A percentile compares a stretch with the other conserved stretches of the same genome.
Conservation (phyloP, 2,888 invertebrate species). For the Acanthococcus lagerstroemiae region DNA sequence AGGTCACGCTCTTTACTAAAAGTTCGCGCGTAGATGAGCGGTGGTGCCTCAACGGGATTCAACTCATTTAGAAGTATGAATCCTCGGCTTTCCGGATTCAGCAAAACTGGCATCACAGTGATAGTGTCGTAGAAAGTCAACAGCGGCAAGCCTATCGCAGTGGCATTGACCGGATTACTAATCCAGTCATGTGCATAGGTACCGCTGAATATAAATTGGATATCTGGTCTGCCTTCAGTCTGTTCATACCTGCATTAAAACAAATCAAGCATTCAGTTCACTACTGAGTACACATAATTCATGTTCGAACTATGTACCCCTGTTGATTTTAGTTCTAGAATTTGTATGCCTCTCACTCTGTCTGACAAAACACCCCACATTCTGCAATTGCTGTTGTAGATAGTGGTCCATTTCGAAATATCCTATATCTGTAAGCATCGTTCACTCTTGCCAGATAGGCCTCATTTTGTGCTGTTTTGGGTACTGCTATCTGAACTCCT, state of each 20-base stretch:
- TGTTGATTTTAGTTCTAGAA: too few species aligned
- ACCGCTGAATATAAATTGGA: conserved; percentile 56
- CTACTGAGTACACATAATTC: too few species aligned
- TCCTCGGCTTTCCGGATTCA: conserved; percentile 56
- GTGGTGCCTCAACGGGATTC: conserved; percentile 59
- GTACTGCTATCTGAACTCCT: conserved; percentile 47
- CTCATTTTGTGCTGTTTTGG: conserved; percentile 38
- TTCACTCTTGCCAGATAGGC: conserved; percentile 34
- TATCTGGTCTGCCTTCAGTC: conserved; percentile 47
- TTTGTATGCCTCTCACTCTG: conserved; percentile 45
- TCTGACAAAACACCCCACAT: conserved; percentile 52
- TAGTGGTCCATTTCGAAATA: conserved; percentile 36
- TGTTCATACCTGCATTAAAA: conserved; percentile 32
- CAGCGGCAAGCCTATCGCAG: conserved; percentile 47
- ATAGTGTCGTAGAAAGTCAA: conserved; percentile 48
- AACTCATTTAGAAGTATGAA: conserved; percentile 52
- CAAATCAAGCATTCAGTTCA: too few species aligned
- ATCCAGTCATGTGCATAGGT: conserved; percentile 50
- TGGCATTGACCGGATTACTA: conserved; percentile 48
- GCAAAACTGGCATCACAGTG: conserved; percentile 51
- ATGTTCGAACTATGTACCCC: too few species aligned
- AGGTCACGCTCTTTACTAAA: conserved; percentile 46
- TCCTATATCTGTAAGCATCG: conserved; percentile 36
- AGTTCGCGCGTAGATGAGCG: conserved; percentile 61
- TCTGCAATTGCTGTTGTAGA: conserved; percentile 48